Percentiles rank a stretch among this genome's conserved stretches.
phyloP scores from a whole-genome alignment of 2,888 invertebrate genomes.

The Caprella mutica region DNA sequence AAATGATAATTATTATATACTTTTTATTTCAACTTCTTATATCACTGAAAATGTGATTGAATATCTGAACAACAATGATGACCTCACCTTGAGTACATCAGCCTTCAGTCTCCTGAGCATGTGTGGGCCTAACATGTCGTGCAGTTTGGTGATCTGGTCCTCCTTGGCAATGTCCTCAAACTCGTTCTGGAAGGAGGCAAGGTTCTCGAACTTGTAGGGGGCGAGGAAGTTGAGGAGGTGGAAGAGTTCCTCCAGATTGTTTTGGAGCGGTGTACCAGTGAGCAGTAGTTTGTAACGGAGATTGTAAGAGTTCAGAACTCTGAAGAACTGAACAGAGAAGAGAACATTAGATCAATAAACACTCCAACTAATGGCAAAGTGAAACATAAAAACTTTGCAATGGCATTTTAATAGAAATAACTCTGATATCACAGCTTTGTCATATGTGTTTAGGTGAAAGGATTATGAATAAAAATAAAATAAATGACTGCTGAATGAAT shows the following conservation, averaged over 20 bases:
- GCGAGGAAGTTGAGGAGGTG: constrained; percentile 96
- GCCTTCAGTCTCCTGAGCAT: constrained; percentile 96
- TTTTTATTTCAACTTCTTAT: too few relatives aligned
- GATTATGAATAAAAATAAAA: too few relatives aligned
- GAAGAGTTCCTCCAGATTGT: constrained; percentile 97
- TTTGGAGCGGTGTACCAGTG: constrained; percentile 97
- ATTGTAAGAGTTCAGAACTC: constrained; percentile 76
- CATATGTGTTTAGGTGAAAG: too few relatives aligned
- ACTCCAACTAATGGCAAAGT: too few relatives aligned
- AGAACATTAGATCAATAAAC: too few relatives aligned
- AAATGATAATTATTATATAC: too few relatives aligned
- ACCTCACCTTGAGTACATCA: constrained; percentile 89
- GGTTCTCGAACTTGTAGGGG: constrained; percentile 87
- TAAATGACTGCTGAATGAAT: too few relatives aligned
- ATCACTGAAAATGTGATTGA: too few relatives aligned
- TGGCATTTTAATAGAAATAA: too few relatives aligned
- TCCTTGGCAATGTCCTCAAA: constrained; percentile 98
- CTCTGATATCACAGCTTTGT: too few relatives aligned
- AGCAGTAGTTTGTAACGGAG: constrained; percentile 89
- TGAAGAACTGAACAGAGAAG: constrained; percentile 59
- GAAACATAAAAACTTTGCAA: too few relatives aligned
- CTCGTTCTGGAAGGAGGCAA: constrained; percentile 88
- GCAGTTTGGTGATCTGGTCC: constrained; percentile 95
- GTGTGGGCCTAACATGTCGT: constrained; percentile 96
- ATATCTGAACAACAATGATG: too few relatives aligned